A percentile compares a stretch with the other conserved stretches of the same genome.
Conservation (phyloP, 2,888 invertebrate genomes). For the Psylliodes chrysocephalus region DNA sequence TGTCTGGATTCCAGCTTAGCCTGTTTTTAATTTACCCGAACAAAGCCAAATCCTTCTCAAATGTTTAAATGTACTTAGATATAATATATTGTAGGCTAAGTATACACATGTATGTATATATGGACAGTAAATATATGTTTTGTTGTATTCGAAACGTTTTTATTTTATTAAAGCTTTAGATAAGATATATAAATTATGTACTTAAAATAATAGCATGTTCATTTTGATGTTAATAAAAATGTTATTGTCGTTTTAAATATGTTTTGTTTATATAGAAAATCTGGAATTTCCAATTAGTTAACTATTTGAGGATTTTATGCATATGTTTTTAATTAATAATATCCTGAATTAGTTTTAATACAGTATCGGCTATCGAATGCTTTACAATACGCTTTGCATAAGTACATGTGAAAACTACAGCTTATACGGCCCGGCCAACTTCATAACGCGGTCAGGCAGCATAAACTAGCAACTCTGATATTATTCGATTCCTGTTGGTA, state of each 20-base stretch:
- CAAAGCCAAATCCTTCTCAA: conserved; percentile 47
- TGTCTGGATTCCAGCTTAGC: conserved; percentile 79
- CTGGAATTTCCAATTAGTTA: no score
- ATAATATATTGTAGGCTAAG: neutral
- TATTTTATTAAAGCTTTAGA: neutral
- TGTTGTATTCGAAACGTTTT: neutral
- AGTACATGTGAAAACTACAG: no score
- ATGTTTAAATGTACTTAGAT: conserved; percentile 30
- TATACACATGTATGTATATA: neutral
- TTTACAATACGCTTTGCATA: no score
- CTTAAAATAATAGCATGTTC: neutral
- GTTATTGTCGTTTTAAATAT: neutral
- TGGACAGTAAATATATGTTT: neutral
- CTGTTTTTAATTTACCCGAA: conserved; percentile 80
- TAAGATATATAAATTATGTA: neutral
- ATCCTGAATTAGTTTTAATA: no score
- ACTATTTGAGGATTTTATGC: no score
- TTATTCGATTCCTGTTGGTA: no score
- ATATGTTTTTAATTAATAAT: no score
- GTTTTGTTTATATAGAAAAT: neutral
- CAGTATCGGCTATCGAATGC: no score
- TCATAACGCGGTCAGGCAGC: no score
- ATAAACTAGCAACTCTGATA: no score
- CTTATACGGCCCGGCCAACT: no score
- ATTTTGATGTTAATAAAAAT: neutral